Evolutionary conservation across 2,797 vertebrate species (phyloP), one percentile per base, ranked within the genome.

Genomic region (Erpetoichthys calabaricus): DNA sequence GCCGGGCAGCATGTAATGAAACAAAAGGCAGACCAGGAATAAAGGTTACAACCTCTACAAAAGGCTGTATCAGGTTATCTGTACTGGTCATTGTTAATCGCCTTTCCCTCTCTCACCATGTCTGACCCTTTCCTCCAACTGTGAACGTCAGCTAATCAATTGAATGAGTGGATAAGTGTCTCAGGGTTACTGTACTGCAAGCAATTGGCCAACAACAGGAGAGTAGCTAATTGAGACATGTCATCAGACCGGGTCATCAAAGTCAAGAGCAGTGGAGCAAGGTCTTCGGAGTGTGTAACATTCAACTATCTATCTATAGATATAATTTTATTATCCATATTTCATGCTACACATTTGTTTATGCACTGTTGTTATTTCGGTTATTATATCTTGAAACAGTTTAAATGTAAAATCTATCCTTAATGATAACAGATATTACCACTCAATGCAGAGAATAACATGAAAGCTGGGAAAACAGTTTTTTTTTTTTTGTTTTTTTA

Each of bases 81-180:
- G 77, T 75, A 82, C 78, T 78, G 78, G 70, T 75, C 51, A 62
- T 74, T 79, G 80, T 80, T 84, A 83, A 86, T 83, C 75, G 82
- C 77, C 80, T 83, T 80, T 83, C 71, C 80, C 78, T 76, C 76
- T 73, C 77, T 25, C 25, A 75, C 72, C 74, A 74, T 65, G 70
- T 81, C 82, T 82, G 77, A 81, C 81, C 75, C 63, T 68, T 73
- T 73, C 74, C 70, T 66, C 65, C 60, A 9, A 65, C 59, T 68
- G 72, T 68, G 62, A 69, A 70, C 67, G 61, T 69, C 73, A 68
- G 70, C 59, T 75, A 75, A 86, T 87, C 85, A 80, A 86, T 85
- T 83, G 64, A 45, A 60, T 10, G 72, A 82, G 76, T 60, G 69
- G 74, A 79, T 77, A 75, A 69, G 74, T 63, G 75, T 78, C 78